Conservation (phyloP, 2,888 invertebrate species). For the Callosobruchus maculatus region DNA sequence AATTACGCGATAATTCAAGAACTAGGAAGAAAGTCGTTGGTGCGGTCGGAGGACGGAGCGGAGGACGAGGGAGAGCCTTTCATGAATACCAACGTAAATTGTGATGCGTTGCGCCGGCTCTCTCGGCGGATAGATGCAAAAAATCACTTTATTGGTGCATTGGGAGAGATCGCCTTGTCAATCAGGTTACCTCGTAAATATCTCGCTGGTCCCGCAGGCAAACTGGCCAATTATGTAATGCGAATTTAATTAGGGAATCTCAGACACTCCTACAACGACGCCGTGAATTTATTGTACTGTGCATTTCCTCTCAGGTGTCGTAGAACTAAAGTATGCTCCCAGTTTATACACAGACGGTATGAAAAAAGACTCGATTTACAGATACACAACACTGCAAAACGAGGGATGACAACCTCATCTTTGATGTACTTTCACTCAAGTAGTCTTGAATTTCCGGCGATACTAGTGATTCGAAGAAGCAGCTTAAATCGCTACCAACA, state of each 20-base stretch:
- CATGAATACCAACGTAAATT: slow-evolving; percentile 24
- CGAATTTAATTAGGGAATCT: background rate
- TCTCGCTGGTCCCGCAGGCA: background rate
- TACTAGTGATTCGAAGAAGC: no score
- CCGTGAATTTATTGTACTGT: no score
- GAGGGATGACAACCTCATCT: no score
- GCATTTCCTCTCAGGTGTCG: no score
- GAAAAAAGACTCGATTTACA: no score
- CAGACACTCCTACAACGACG: background rate
- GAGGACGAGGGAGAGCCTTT: slow-evolving; percentile 14
- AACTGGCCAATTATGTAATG: background rate
- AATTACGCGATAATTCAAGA: slow-evolving; percentile 30
- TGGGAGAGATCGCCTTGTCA: background rate
- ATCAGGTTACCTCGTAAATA: background rate
- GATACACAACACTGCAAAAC: no score
- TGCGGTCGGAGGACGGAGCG: slow-evolving; percentile 17
- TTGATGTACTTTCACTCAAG: no score
- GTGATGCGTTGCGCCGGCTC: slow-evolving; percentile 1
- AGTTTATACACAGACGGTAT: no score
- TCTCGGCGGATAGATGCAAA: background rate
- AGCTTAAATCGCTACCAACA: no score
- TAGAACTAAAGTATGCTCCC: no score
- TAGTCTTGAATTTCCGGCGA: no score
- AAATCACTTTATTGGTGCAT: background rate
- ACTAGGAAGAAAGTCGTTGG: slow-evolving; percentile 26